Evolutionary conservation across 2,888 invertebrate species (phyloP).

Genomic region (Alcis repandata): DNA sequence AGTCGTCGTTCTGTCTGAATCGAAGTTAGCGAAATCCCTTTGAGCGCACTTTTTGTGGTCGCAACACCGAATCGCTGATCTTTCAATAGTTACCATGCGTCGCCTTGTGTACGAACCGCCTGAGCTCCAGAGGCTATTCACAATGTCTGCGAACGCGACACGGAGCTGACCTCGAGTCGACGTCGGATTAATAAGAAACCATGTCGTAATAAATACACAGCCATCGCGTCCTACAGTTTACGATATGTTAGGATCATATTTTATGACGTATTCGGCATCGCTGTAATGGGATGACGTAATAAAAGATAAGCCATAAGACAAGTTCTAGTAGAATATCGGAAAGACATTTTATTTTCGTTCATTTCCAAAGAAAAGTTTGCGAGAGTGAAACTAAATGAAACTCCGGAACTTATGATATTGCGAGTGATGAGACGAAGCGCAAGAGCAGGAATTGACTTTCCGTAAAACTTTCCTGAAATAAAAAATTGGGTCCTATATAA

Average conservation of each 20-base stretch:
- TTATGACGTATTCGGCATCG: constrained; percentile 16
- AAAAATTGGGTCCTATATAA: too few relatives aligned
- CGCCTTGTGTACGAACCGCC: neutral
- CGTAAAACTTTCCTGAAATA: too few relatives aligned
- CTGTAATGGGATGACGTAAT: constrained; percentile 19
- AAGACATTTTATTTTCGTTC: neutral
- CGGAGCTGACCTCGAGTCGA: constrained; percentile 34
- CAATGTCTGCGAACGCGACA: constrained; percentile 45
- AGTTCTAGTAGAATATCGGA: constrained; percentile 7
- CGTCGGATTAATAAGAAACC: constrained; percentile 24
- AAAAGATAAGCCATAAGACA: constrained; percentile 4
- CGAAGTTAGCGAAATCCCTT: too few relatives aligned
- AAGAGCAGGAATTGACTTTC: too few relatives aligned
- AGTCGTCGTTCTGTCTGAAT: too few relatives aligned
- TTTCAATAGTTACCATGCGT: neutral
- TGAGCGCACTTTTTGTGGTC: too few relatives aligned
- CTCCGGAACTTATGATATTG: too few relatives aligned
- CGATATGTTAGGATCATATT: constrained; percentile 25
- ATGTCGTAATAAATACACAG: constrained; percentile 21
- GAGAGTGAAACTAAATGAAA: neutral
- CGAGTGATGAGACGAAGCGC: too few relatives aligned
- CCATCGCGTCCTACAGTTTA: constrained; percentile 16
- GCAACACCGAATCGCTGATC: too few relatives aligned
- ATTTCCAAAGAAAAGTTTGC: neutral
- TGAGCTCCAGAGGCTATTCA: constrained; percentile 35